Conservation (phyloP, 2,888 invertebrate species). For the Gibbula magus region DNA sequence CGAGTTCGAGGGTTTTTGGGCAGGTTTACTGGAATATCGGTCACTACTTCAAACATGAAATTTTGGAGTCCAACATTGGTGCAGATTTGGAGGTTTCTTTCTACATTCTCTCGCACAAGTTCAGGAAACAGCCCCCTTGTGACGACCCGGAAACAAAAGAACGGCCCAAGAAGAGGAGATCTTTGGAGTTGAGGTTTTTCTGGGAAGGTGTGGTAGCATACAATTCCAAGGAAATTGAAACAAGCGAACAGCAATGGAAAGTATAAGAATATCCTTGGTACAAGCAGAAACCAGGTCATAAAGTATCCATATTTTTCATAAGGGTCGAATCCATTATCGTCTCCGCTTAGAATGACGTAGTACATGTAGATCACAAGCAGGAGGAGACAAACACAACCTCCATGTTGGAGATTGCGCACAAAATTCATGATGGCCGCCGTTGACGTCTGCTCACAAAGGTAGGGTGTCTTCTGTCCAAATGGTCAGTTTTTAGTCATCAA, state of each 20-base stretch:
- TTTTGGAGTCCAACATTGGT: constrained; percentile 50
- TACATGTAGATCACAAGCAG: constrained; percentile 16
- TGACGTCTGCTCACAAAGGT: too few species aligned
- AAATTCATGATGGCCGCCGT: background rate
- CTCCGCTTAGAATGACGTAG: constrained; percentile 19
- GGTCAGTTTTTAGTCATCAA: too few species aligned
- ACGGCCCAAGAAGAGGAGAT: constrained; percentile 60
- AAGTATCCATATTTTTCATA: constrained; percentile 51
- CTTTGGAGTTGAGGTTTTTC: constrained; percentile 58
- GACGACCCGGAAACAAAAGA: constrained; percentile 57
- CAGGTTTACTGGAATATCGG: constrained; percentile 43
- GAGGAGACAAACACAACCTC: constrained; percentile 1
- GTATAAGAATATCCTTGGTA: constrained; percentile 50
- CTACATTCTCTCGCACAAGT: constrained; percentile 37
- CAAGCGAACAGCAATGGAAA: constrained; percentile 59
- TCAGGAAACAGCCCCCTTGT: constrained; percentile 53
- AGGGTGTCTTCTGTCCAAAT: too few species aligned
- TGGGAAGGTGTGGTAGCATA: constrained; percentile 60
- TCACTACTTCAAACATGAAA: constrained; percentile 57
- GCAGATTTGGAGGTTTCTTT: constrained; percentile 53
- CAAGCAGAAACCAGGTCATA: constrained; percentile 51
- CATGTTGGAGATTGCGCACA: constrained; percentile 24
- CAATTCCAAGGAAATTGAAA: constrained; percentile 62
- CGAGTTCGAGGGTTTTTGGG: constrained; percentile 33
- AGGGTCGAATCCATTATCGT: constrained; percentile 44